These are phyloP conservation scores for Strongylocentrotus purpuratus DNA, from an alignment of 35 echinoderm and acorn worm species.

Conservation along the genomic window DNA sequence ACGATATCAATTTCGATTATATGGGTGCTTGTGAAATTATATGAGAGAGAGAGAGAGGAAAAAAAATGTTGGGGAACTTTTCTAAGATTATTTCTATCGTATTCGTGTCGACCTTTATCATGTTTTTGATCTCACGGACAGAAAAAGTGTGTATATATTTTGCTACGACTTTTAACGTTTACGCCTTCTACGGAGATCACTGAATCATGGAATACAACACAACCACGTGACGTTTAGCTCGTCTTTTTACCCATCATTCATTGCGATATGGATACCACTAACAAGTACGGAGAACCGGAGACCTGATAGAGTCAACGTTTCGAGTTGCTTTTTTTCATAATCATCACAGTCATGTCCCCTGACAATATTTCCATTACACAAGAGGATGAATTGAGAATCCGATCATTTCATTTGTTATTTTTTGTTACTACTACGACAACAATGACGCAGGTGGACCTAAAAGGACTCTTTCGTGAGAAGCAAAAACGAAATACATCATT, in stretches of 20 bases:
- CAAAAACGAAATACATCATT: conserved; percentile 38
- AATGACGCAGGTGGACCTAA: not conserved
- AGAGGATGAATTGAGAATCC: not conserved
- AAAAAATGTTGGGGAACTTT: conserved; percentile 21
- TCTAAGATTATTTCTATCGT: conserved; percentile 47
- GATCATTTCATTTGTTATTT: not conserved
- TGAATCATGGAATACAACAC: conserved; percentile 9
- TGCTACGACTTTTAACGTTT: conserved; percentile 50
- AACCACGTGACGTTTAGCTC: conserved; percentile 4
- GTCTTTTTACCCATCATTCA: not conserved
- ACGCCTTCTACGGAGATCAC: conserved; percentile 41
- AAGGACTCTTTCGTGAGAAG: not conserved
- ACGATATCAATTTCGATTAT: not conserved
- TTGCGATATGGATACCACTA: not conserved
- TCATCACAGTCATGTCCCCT: not conserved
- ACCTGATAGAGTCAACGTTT: not conserved
- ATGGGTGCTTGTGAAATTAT: not conserved
- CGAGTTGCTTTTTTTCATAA: conserved; percentile 19
- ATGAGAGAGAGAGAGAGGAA: not conserved
- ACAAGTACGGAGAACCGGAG: not conserved
- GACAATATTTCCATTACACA: not conserved
- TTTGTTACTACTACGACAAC: not conserved
- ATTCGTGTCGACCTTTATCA: conserved; percentile 3
- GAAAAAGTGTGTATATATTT: conserved; percentile 54
- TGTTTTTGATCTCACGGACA: conserved; percentile 32